Evolutionary conservation across 37 sponge, comb jelly and placozoan species (phyloP).

Genomic region (Crambe crambe): DNA sequence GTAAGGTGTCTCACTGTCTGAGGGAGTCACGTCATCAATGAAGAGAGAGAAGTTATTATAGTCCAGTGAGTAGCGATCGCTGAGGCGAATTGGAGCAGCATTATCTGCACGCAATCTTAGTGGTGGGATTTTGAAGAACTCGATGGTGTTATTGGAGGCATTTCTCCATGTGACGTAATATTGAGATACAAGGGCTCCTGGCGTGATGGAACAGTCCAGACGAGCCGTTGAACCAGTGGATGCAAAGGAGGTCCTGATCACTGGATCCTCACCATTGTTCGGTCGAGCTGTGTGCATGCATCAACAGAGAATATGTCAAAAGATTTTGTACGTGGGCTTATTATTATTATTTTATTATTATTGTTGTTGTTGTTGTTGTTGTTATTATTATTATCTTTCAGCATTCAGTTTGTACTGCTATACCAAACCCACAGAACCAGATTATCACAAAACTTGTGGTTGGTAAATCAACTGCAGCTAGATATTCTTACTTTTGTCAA

Average conservation of each 20-base stretch:
- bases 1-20: background rate
- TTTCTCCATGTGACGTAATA: conserved; percentile 10
- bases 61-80: background rate
- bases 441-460: too few species aligned
- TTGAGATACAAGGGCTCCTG: background rate
- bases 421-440: too few species aligned
- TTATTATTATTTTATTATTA: too few species aligned
- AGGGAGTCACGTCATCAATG: background rate
- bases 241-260: background rate
- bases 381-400: too few species aligned
- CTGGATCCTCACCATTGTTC: too few species aligned
- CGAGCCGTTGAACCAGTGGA: background rate
- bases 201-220: background rate
- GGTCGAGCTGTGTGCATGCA: too few species aligned
- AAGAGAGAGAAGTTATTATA: background rate
- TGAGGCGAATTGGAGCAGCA: background rate
- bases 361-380: too few species aligned
- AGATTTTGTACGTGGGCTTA: too few species aligned
- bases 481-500: too few species aligned
- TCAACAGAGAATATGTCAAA: too few species aligned
- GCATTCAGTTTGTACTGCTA: too few species aligned
- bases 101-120: background rate
- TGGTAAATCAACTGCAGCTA: too few species aligned
- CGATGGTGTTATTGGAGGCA: background rate
- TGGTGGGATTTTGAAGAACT: background rate